Percentiles rank a stretch among this genome's conserved stretches.
Conservation (phyloP, 2,888 invertebrate genomes). For the Mystacides longicornis region DNA sequence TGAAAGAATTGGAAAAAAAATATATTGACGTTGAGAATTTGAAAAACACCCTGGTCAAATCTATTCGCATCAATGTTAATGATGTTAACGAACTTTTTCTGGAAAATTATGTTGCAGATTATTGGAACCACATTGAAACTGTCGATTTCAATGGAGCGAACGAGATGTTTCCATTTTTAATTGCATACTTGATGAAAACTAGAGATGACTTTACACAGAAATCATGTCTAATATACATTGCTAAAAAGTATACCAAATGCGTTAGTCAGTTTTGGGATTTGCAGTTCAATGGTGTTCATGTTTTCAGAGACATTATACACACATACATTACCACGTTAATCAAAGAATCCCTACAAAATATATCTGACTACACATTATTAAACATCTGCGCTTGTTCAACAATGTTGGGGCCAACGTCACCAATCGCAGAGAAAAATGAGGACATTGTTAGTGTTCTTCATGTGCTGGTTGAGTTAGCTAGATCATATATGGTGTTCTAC, state of each 20-base stretch:
- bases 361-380: not conserved
- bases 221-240: not conserved
- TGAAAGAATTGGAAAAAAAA: not conserved
- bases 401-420: not conserved
- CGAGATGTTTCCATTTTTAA: not conserved
- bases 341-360: not conserved
- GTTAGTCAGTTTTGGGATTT: not conserved
- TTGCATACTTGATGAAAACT: not conserved
- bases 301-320: not conserved
- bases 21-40: not conserved
- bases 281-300: not conserved
- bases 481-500: not conserved
- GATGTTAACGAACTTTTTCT: not conserved
- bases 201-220: not conserved
- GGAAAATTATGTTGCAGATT: not conserved
- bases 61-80: not conserved
- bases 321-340: not conserved
- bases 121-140: not conserved
- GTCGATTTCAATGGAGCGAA: not conserved
- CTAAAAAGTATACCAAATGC: not conserved
- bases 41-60: not conserved
- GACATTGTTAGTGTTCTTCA: not conserved
- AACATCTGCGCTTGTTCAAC: not conserved
- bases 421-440: not conserved
- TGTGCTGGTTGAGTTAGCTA: not conserved